Evolutionary conservation across 92 coral and sea anemone genomes (phyloP), one percentile per base, ranked within the genome.

Genomic region (Porites rus): DNA sequence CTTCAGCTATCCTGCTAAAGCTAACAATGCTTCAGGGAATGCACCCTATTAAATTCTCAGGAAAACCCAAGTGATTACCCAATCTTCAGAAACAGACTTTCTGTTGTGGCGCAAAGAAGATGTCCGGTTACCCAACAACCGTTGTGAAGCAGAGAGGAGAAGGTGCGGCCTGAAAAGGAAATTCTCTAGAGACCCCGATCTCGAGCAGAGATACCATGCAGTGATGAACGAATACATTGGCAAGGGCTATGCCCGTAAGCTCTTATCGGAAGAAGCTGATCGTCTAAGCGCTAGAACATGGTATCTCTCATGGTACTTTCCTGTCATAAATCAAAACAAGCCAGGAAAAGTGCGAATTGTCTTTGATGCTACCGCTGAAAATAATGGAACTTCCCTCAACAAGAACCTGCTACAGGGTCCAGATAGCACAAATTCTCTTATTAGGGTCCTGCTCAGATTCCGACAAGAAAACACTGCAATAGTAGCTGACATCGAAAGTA

Each of bases 301-400:
- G 88, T 91, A 87, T 52, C 65, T 91, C 89, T n/a, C n/a, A n/a
- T n/a, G n/a, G n/a, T n/a, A 77, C 56, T 83, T 81, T 74, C 59
- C 77, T 6, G 85, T 74, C 8, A 54, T 58, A 9, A 90, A 90
- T 51, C 91, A 77, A 9, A 93, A 90, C 78, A 93, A 93, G 67
- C 92, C 93, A 1, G 90, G 90, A 18, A 93, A 90, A 60, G 89
- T 90, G 6, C 77, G 91, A 18, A 84, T 93, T 18, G 93, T 92
- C 38, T 91, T 91, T 69, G 93, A 91, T 28, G 96, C 94, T 8
- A 93, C 96, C 8, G 90, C 96, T 38, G 89, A 93, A 71, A 65
- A 75, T 67, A 65, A 74, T 20, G 90, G 86, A 11, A 91, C 94
- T 6, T 88, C 94, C 10, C 91, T 91, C 28, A 93, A 93, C 79